Evolutionary conservation across 2,113 vertebrate species (phyloP).

Genomic region (Murina feae): DNA sequence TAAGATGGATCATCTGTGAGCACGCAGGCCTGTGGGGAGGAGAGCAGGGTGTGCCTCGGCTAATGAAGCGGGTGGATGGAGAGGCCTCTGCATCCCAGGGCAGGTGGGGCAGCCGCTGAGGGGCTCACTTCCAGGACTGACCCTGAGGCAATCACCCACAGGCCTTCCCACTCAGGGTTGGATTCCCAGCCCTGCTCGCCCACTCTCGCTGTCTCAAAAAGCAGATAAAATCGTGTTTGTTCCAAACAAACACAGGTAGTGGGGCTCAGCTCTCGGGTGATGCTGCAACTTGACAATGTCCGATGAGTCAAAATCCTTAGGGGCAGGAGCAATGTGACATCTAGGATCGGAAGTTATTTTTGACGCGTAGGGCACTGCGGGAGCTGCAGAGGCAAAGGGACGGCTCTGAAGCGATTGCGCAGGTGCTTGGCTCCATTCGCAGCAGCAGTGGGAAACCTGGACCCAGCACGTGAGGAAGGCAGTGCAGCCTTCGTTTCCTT

Average conservation of each 20-base stretch:
- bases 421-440: not conserved
- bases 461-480: not conserved
- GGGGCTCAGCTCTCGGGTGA: not conserved
- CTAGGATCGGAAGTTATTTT: not conserved
- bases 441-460: not conserved
- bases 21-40: accelerated
- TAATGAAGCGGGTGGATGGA: not conserved
- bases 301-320: not conserved
- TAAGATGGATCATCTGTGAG: not conserved
- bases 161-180: not conserved
- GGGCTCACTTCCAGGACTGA: not conserved
- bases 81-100: not conserved
- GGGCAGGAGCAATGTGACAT: not conserved
- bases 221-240: not conserved
- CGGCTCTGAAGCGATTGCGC: not conserved
- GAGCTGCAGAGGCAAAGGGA: not conserved
- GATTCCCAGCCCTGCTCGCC: not conserved
- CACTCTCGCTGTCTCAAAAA: not conserved
- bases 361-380: not conserved
- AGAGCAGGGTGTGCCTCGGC: not conserved
- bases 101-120: not conserved
- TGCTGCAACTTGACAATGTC: not conserved
- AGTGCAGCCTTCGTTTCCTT: not conserved
- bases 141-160: not conserved
- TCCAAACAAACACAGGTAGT: not conserved